These are phyloP conservation scores for Bibio marci DNA, from an alignment of 2,888 invertebrate species.

Conservation along the genomic window DNA sequence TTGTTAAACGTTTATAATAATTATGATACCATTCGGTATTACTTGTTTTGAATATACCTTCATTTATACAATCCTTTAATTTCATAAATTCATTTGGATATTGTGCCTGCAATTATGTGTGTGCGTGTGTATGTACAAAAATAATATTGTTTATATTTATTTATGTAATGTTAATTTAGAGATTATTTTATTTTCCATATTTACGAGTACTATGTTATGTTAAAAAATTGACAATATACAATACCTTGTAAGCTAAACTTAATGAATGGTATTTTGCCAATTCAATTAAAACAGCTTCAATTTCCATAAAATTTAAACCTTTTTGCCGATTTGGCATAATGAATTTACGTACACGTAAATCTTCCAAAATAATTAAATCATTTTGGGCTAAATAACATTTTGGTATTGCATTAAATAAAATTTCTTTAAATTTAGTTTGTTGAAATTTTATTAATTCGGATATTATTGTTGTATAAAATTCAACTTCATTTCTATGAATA, in stretches of 20 bases:
- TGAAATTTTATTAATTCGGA: conserved; percentile 45
- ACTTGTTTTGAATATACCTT: conserved; percentile 44
- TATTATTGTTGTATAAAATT: conserved; percentile 53
- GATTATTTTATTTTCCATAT: neutral
- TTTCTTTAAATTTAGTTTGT: conserved; percentile 23
- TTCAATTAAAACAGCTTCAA: conserved; percentile 38
- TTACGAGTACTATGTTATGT: neutral
- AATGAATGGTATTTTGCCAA: conserved; percentile 47
- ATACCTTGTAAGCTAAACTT: conserved; percentile 39
- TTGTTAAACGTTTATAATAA: conserved; percentile 45
- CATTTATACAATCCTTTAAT: conserved; percentile 23
- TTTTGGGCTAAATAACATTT: conserved; percentile 41
- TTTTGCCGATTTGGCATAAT: conserved; percentile 45
- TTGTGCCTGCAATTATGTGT: no score
- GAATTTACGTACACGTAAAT: conserved; percentile 40
- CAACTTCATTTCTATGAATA: conserved; percentile 41
- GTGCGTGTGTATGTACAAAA: no score
- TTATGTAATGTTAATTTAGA: no score
- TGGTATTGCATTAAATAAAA: conserved; percentile 36
- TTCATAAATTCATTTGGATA: conserved; percentile 38
- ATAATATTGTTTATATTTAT: no score
- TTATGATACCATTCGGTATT: conserved; percentile 51
- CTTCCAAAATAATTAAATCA: conserved; percentile 37
- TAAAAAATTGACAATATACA: no score
- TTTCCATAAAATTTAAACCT: conserved; percentile 42